Conservation (phyloP, 2,888 invertebrate genomes). For the Oxytorus armatus region DNA sequence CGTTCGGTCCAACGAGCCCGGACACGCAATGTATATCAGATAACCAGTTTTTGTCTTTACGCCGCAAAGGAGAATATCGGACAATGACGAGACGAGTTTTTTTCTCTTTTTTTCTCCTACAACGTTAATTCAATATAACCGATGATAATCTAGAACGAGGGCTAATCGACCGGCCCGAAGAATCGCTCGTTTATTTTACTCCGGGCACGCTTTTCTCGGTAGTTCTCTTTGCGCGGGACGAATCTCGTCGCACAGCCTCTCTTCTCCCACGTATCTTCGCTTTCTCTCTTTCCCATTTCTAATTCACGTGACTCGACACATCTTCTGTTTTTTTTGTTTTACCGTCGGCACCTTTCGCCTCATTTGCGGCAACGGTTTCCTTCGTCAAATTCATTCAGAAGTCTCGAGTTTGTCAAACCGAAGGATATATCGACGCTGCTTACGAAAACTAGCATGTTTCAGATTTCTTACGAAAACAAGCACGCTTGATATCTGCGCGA, state of each 20-base stretch:
- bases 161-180: conserved; percentile 70
- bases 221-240: conserved; percentile 19
- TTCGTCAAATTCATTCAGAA: conserved; percentile 39
- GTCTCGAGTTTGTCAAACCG: no score
- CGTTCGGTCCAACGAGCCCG: conserved; percentile 17
- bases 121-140: conserved; percentile 69
- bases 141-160: conserved; percentile 68
- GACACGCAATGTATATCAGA: conserved; percentile 8
- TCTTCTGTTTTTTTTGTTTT: conserved; percentile 9
- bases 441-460: no score
- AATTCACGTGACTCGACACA: conserved; percentile 40
- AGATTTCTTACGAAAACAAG: no score
- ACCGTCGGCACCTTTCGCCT: conserved; percentile 11
- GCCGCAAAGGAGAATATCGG: neutral
- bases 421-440: no score
- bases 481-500: no score
- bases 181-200: conserved; percentile 68
- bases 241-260: neutral
- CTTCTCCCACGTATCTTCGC: neutral
- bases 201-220: conserved; percentile 61
- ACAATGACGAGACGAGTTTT: conserved; percentile 10
- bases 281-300: conserved; percentile 4
- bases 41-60: neutral
- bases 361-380: conserved; percentile 7
- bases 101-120: conserved; percentile 24